A percentile compares a stretch with the other conserved stretches of the same genome.
phyloP scores from a whole-genome alignment of 2,797 vertebrate genomes.

The Cuniculus paca region DNA sequence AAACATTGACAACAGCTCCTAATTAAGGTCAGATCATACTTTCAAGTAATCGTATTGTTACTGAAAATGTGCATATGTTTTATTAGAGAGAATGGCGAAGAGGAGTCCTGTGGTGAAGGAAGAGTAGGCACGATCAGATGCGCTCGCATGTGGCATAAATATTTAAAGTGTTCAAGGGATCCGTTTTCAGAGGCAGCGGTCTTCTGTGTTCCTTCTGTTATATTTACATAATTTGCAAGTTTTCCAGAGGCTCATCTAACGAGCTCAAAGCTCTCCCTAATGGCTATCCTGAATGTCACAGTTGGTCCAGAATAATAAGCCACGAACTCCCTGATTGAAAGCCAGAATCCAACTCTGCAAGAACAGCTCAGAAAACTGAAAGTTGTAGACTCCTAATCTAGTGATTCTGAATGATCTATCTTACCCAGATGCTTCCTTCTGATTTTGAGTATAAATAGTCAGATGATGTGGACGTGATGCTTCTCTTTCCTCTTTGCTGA shows the following conservation, averaged over 20 bases:
- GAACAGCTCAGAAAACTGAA: constrained; percentile 16
- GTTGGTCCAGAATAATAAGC: constrained; percentile 60
- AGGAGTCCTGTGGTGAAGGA: constrained; percentile 74
- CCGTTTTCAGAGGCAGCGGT: background rate
- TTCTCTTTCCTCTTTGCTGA: constrained; percentile 62
- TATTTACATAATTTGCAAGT: constrained; percentile 19
- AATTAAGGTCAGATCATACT: constrained; percentile 85
- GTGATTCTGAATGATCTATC: constrained; percentile 28
- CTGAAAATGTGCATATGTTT: constrained; percentile 76
- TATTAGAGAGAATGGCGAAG: constrained; percentile 75
- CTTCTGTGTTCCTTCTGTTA: background rate
- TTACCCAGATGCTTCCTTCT: constrained; percentile 65
- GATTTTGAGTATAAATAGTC: constrained; percentile 65
- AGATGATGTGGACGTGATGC: background rate
- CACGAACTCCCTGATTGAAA: constrained; percentile 44
- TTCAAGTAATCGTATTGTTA: constrained; percentile 76
- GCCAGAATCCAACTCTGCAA: background rate
- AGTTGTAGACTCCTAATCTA: constrained; percentile 40
- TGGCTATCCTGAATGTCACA: background rate
- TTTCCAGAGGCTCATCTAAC: constrained; percentile 39
- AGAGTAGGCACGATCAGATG: constrained; percentile 71
- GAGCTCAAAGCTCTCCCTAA: constrained; percentile 34
- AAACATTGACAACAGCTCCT: constrained; percentile 83
- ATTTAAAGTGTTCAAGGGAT: background rate
- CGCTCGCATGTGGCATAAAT: constrained; percentile 74